Evolutionary conservation across 2,888 invertebrate species (phyloP).

Genomic region (Lacanobia wlatinum): DNA sequence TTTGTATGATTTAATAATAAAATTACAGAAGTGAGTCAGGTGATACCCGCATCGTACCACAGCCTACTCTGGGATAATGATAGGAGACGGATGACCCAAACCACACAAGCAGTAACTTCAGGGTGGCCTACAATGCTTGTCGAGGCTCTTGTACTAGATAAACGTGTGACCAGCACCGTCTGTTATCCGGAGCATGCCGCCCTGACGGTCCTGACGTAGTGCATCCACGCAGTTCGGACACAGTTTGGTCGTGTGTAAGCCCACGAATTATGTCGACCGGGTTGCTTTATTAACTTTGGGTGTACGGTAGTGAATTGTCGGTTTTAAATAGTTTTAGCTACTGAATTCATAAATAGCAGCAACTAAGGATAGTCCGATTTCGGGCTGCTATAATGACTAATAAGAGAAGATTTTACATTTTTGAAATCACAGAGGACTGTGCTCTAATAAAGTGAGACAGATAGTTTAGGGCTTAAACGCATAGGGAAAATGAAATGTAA

Average conservation of each 20-base stretch:
- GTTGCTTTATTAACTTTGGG: slow-evolving; percentile 19
- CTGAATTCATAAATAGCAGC: too few species aligned
- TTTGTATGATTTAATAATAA: too few species aligned
- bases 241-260: slow-evolving; percentile 24
- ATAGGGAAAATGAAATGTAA: too few species aligned
- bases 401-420: too few species aligned
- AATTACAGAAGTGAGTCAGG: not conserved
- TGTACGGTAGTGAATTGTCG: slow-evolving; percentile 7
- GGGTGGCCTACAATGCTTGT: not conserved
- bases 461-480: too few species aligned
- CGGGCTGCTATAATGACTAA: not conserved
- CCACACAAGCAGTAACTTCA: not conserved
- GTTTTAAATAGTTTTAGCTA: slow-evolving; percentile 1
- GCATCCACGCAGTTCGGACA: slow-evolving; percentile 16
- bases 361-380: not conserved
- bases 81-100: not conserved
- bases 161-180: slow-evolving; percentile 4
- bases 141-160: not conserved
- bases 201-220: slow-evolving; percentile 24
- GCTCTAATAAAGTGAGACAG: too few species aligned
- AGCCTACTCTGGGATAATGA: not conserved
- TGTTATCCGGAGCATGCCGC: slow-evolving; percentile 41
- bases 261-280: slow-evolving; percentile 32
- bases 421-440: too few species aligned
- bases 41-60: not conserved